A percentile compares a stretch with the other conserved stretches of the same genome.
Evolutionary conservation across 2,113 vertebrate genomes (phyloP).

Genomic region (Pygathrix nemaeus): DNA sequence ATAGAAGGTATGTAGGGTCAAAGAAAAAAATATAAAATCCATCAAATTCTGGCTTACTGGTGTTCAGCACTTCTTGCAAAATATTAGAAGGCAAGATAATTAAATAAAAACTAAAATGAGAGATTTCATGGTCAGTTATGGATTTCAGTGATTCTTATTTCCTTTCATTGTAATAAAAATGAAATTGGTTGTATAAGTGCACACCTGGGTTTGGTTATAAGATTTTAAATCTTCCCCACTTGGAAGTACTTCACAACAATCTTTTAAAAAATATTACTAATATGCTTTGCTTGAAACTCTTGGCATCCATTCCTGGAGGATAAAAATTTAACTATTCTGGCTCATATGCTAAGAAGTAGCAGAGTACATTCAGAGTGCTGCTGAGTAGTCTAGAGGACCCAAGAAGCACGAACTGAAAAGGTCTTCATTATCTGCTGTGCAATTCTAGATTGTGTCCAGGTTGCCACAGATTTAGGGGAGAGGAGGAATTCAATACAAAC

Average conservation of each 20-base stretch:
- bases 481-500: neutral
- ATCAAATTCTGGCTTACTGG: neutral
- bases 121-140: conserved; percentile 29
- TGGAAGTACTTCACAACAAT: conserved; percentile 71
- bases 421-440: neutral
- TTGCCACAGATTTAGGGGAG: neutral
- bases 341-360: conserved; percentile 21
- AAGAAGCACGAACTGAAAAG: neutral
- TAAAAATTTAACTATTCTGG: neutral
- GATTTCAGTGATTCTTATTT: conserved; percentile 64
- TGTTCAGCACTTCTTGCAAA: conserved; percentile 45
- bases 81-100: conserved; percentile 52
- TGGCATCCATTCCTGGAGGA: conserved; percentile 44
- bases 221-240: conserved; percentile 60
- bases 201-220: conserved; percentile 75
- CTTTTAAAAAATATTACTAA: conserved; percentile 65
- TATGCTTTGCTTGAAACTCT: conserved; percentile 51
- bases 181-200: conserved; percentile 48
- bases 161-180: conserved; percentile 61
- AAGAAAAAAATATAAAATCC: conserved; percentile 5
- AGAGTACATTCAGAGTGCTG: neutral
- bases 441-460: neutral
- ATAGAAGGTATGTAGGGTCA: neutral
- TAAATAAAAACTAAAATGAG: conserved; percentile 60
- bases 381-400: neutral